phyloP scores from a whole-genome alignment of 2,797 vertebrate genomes.

The Dermochelys coriacea region DNA sequence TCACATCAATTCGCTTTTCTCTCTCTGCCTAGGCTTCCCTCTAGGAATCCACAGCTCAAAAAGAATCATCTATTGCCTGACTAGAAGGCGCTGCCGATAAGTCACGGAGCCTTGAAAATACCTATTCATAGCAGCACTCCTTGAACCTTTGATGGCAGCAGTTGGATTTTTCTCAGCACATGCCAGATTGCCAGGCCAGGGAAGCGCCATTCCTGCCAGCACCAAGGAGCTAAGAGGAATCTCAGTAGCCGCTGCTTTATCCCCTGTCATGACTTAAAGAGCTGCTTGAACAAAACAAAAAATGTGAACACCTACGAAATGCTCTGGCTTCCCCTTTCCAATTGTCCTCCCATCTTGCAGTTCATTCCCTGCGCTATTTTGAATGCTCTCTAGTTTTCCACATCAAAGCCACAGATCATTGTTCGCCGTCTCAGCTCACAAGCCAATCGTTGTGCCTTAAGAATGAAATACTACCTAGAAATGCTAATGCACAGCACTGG shows the following conservation, averaged over 20 bases:
- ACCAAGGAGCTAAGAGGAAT: background rate
- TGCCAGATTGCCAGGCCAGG: background rate
- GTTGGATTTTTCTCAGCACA: background rate
- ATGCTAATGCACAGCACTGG: background rate
- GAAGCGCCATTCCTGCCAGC: background rate
- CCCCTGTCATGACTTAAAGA: background rate
- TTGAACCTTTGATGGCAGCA: background rate
- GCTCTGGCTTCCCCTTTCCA: too few species aligned
- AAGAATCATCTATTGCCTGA: background rate
- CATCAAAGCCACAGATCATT: background rate
- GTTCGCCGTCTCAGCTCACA: background rate
- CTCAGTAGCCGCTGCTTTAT: background rate
- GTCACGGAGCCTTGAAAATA: background rate
- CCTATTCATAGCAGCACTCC: background rate
- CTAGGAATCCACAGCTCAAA: background rate
- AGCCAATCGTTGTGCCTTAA: background rate
- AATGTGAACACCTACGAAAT: background rate
- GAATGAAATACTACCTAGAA: background rate
- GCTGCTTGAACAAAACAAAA: background rate
- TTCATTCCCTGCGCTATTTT: background rate
- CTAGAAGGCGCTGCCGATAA: background rate
- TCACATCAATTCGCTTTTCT: background rate
- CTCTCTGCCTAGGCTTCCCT: background rate
- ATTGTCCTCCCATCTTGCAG: too few species aligned
- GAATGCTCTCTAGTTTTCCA: background rate